Percentiles rank a stretch among this genome's conserved stretches.
These are phyloP conservation scores for Carcinoscorpius rotundicauda DNA, from an alignment of 1,140 invertebrate species.

Conservation along the genomic window DNA sequence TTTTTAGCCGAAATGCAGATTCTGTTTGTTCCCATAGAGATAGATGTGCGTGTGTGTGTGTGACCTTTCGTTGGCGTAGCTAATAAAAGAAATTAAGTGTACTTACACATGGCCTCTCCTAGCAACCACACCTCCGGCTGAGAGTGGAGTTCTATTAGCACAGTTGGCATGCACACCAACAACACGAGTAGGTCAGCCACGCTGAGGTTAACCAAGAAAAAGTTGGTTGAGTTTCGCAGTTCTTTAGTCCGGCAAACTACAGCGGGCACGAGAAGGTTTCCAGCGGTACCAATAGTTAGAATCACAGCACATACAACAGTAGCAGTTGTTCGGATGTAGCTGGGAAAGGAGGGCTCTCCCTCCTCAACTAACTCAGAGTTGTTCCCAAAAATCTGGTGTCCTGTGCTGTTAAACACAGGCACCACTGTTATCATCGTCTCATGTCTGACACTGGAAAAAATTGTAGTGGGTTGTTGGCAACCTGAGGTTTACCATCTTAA, in stretches of 20 bases:
- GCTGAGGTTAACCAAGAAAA: slow-evolving; percentile 83
- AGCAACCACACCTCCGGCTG: slow-evolving; percentile 78
- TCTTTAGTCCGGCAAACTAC: slow-evolving; percentile 81
- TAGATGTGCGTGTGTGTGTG: too few species aligned
- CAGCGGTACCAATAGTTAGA: slow-evolving; percentile 68
- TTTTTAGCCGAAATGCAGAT: too few species aligned
- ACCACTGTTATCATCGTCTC: too few species aligned
- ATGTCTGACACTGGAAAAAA: too few species aligned
- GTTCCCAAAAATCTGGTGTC: too few species aligned
- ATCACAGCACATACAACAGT: slow-evolving; percentile 68
- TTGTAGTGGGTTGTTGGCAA: too few species aligned
- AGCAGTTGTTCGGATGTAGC: slow-evolving; percentile 67
- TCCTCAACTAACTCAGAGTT: too few species aligned
- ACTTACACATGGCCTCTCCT: slow-evolving; percentile 84
- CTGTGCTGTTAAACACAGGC: too few species aligned
- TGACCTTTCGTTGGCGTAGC: too few species aligned
- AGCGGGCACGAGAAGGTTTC: slow-evolving; percentile 79
- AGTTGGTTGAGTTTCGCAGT: slow-evolving; percentile 87
- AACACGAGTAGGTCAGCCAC: slow-evolving; percentile 80
- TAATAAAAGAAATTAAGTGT: slow-evolving; percentile 8
- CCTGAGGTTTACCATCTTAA: too few species aligned
- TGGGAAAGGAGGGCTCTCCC: slow-evolving; percentile 40
- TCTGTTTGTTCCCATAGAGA: too few species aligned
- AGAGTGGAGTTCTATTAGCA: slow-evolving; percentile 70
- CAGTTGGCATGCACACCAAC: slow-evolving; percentile 75